These are phyloP conservation scores for Phymorhynchus buccinoides DNA, from an alignment of 1,140 invertebrate species.

Conservation along the genomic window DNA sequence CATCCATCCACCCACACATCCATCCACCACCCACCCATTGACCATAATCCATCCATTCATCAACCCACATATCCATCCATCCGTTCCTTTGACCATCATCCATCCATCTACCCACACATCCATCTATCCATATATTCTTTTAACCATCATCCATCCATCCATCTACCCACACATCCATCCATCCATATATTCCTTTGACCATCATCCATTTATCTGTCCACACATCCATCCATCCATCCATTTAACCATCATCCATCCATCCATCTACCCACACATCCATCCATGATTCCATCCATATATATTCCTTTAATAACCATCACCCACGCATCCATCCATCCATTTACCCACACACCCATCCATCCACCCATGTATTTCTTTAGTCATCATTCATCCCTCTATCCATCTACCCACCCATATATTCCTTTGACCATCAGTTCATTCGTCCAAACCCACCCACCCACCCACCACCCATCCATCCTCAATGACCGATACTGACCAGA, in stretches of 20 bases:
- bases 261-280: not conserved
- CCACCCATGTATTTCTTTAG: too few species aligned
- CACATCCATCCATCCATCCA: not conserved
- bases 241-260: not conserved
- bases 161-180: too few species aligned
- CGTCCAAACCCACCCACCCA: not conserved
- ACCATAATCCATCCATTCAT: not conserved
- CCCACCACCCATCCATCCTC: not conserved
- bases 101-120: too few species aligned
- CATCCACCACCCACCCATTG: not conserved
- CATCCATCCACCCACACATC: not conserved
- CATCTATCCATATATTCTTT: too few species aligned
- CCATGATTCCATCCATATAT: not conserved
- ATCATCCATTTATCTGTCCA: not conserved
- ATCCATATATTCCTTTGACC: too few species aligned
- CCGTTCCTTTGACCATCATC: not conserved
- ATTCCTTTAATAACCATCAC: too few species aligned
- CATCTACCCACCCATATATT: not conserved
- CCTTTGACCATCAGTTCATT: too few species aligned
- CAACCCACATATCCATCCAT: not conserved
- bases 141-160: too few species aligned
- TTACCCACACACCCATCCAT: not conserved
- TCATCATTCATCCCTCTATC: too few species aligned
- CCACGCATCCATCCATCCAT: too few species aligned
- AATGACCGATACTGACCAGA: constrained; percentile 11